Percentiles rank a stretch among this genome's conserved stretches.
These are phyloP conservation scores for Elymnias hypermnestra DNA, from an alignment of 1,140 invertebrate genomes.

Conservation along the genomic window DNA sequence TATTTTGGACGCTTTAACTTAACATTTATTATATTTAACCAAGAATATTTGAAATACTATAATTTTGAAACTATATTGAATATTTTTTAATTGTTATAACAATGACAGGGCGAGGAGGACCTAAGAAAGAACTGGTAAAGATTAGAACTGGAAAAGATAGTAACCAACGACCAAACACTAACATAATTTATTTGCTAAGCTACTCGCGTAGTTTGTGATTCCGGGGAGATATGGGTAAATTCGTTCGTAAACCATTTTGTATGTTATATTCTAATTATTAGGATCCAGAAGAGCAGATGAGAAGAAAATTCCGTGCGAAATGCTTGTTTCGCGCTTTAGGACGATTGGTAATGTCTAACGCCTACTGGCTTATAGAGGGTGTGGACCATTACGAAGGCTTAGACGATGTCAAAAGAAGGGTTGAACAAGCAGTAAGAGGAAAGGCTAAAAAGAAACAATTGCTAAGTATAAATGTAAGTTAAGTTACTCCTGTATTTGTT, in stretches of 20 bases:
- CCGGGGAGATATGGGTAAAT: too few species aligned
- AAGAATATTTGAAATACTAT: too few species aligned
- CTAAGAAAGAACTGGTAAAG: conserved; percentile 38
- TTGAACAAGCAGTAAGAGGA: conserved; percentile 67
- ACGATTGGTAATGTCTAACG: conserved; percentile 75
- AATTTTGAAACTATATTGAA: too few species aligned
- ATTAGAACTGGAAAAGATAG: too few species aligned
- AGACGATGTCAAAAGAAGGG: conserved; percentile 74
- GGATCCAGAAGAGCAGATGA: conserved; percentile 57
- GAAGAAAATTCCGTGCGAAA: conserved; percentile 66
- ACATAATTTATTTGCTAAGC: not conserved
- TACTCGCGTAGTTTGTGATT: too few species aligned
- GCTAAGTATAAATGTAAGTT: conserved; percentile 62
- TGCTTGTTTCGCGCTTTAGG: conserved; percentile 76
- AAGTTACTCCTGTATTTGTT: too few species aligned
- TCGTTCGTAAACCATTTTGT: too few species aligned
- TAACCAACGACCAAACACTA: too few species aligned
- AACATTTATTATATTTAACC: too few species aligned
- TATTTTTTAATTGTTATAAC: not conserved
- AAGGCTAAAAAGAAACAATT: conserved; percentile 73
- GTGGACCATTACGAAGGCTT: conserved; percentile 66
- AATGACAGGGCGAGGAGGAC: conserved; percentile 28
- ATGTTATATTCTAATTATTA: too few species aligned
- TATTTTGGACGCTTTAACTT: too few species aligned
- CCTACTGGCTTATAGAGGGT: conserved; percentile 75